Evolutionary conservation across 2,113 vertebrate species (phyloP).

Genomic region (Oncorhynchus gorbuscha): DNA sequence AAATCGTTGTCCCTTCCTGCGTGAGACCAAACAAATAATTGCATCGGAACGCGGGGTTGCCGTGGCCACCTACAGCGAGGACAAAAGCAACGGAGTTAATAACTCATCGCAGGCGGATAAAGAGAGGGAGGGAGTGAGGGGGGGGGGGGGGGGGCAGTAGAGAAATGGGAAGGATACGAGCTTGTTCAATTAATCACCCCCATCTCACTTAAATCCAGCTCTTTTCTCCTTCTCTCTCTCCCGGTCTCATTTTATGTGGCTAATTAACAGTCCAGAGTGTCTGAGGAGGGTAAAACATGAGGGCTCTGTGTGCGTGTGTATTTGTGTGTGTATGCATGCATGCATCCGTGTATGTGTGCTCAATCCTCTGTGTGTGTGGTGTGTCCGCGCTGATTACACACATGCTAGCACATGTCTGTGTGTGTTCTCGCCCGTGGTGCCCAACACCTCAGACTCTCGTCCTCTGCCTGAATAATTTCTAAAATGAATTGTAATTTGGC

Average conservation of each 20-base stretch:
- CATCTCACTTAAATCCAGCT: conserved; percentile 29
- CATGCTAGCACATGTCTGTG: background rate
- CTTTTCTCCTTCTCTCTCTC: conserved; percentile 23
- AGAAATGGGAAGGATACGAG: conserved; percentile 52
- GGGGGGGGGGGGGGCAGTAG: conserved; percentile 19
- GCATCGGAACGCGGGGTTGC: conserved; percentile 52
- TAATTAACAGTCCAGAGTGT: conserved; percentile 75
- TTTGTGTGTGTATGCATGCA: background rate
- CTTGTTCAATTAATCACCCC: conserved; percentile 69
- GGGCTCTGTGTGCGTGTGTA: background rate
- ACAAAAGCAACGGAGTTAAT: conserved; percentile 63
- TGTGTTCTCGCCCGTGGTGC: conserved; percentile 21
- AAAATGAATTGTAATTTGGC: conserved; percentile 70
- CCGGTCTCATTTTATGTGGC: conserved; percentile 43
- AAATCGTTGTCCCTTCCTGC: conserved; percentile 42
- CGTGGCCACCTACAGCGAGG: conserved; percentile 65
- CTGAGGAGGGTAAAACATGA: conserved; percentile 58
- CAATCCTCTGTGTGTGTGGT: conserved; percentile 3
- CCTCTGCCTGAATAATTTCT: conserved; percentile 63
- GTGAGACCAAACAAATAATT: conserved; percentile 39
- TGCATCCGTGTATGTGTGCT: conserved; percentile 9
- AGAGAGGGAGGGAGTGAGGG: background rate
- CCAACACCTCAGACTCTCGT: conserved; percentile 36
- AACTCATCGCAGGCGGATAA: conserved; percentile 50
- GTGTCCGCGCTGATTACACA: background rate